Base-by-base conservation (phyloP, 2,113 vertebrate species). In the Thamnaconus septentrionalis region DNA sequence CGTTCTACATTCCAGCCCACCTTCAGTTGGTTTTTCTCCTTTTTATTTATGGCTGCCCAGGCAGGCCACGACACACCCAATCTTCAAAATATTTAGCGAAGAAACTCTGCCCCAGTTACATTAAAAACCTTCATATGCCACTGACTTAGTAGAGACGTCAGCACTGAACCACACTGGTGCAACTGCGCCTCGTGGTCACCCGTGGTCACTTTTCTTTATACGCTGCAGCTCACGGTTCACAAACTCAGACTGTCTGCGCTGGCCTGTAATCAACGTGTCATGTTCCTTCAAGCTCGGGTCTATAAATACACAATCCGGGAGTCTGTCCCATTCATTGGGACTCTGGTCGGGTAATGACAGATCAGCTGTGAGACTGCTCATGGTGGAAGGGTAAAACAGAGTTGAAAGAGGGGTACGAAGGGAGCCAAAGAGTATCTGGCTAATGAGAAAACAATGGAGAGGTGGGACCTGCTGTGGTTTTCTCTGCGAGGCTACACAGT, bases 251-350 rank as follows among this genome's bases (percentile, higher is more conserved):
- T 61, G 79, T 76, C 75, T 74, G 65, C 45, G 1, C 59, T 61
- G 75, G 72, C 71, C 79, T 85, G 61, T 80, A 80, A 87, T 88
- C 76, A 72, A 54, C 60, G 71, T 66, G 76, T 76, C 73, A 58
- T 41, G 44, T 54, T 12, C 50, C 69, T 62, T 84, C 61, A 46
- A 73, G 61, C 56, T 39, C 4, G 5, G 18, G 44, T 41, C 59
- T 69, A 71, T 78, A 82, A 77, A 79, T 79, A 81, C 3, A 68
- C 66, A 12, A 59, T 57, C 68, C 18, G 69, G 44, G 8, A 74
- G 52, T 65, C 42, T 49, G 40, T 50, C 76, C 66, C 42, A 31
- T 46, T 64, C 42, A n/a, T 50, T 51, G 41, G 51, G 61, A 65
- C 55, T 62, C 53, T 5, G 10, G 67, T 59, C 64, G 47, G 18